Conservation (phyloP, 2,113 vertebrate species). For the Hippolais icterina region DNA sequence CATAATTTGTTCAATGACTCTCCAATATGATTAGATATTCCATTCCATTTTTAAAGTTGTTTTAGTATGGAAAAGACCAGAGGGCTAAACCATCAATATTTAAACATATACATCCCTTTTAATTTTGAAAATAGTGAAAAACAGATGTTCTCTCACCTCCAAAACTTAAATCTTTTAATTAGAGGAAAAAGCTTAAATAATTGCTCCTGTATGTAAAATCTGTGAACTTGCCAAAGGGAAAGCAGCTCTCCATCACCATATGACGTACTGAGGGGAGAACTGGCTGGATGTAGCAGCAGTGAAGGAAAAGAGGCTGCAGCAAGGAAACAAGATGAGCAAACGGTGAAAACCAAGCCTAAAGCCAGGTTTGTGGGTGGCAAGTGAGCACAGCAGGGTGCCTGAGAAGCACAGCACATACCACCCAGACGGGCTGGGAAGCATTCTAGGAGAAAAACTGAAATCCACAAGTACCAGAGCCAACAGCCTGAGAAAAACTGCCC, state of each 20-base stretch:
- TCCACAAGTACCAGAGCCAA: neutral
- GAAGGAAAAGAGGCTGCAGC: neutral
- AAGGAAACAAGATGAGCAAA: neutral
- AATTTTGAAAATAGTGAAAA: neutral
- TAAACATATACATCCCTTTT: neutral
- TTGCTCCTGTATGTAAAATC: neutral
- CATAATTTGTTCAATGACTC: neutral
- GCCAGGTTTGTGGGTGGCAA: neutral
- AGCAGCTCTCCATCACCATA: fast-evolving
- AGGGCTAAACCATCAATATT: neutral
- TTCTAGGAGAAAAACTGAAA: neutral
- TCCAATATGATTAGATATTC: neutral
- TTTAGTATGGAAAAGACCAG: neutral
- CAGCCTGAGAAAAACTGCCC: neutral
- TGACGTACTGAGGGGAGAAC: neutral
- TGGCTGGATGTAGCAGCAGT: neutral
- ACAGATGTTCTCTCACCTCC: neutral
- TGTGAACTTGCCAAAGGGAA: neutral
- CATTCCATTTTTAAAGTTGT: neutral
- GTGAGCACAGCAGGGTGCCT: fast-evolving
- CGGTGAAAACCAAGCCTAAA: neutral
- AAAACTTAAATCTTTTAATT: neutral
- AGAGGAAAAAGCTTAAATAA: neutral
- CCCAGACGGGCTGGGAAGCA: fast-evolving
- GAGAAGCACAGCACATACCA: neutral